A percentile compares a stretch with the other conserved stretches of the same genome.
Conservation (phyloP, 2,797 vertebrate species). For the Nasua narica region DNA sequence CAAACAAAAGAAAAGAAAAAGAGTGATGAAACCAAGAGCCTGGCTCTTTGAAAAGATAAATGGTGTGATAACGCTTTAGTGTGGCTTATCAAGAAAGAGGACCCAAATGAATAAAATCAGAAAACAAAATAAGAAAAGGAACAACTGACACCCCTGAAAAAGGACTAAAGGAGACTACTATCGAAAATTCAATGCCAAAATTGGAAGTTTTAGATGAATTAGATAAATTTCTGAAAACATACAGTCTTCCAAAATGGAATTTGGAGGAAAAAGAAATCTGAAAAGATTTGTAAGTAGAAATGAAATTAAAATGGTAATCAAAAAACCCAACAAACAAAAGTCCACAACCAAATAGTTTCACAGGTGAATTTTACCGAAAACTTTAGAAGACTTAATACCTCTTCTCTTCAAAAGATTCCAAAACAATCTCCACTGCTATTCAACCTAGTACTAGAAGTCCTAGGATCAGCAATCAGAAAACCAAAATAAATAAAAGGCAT, state of each 20-base stretch:
- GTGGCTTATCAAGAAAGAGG: neutral
- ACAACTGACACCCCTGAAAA: neutral
- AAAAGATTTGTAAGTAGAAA: neutral
- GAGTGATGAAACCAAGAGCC: neutral
- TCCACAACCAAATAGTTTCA: neutral
- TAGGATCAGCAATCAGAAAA: neutral
- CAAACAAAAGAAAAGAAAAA: neutral
- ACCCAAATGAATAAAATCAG: neutral
- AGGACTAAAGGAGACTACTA: neutral
- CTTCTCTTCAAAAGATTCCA: neutral
- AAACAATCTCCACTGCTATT: neutral
- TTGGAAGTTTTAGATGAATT: neutral
- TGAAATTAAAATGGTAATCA: neutral
- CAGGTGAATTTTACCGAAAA: neutral
- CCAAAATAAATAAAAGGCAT: neutral
- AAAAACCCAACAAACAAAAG: neutral
- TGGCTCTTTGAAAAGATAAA: neutral
- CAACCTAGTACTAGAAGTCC: neutral
- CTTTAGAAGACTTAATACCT: neutral
- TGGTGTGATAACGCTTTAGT: neutral
- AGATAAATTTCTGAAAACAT: neutral
- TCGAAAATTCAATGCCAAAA: neutral
- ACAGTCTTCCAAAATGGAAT: neutral
- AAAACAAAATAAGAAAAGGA: neutral
- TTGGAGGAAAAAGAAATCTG: neutral